These are phyloP conservation scores for Sialia sialis DNA, from an alignment of 2,113 vertebrate genomes.

Conservation along the genomic window DNA sequence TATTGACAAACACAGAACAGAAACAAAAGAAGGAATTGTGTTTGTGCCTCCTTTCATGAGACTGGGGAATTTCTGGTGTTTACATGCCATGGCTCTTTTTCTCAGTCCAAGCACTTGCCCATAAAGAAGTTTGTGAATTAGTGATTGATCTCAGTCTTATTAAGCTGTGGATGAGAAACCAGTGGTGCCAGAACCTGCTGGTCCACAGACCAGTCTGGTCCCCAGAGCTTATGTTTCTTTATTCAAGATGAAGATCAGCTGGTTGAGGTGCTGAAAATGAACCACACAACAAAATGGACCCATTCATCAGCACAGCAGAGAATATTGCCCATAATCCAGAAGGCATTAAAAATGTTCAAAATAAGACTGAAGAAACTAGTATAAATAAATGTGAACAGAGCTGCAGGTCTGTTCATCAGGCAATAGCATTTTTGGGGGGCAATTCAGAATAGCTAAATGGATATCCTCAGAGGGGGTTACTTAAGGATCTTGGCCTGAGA, in stretches of 20 bases:
- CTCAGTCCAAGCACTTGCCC: not conserved
- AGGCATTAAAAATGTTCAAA: not conserved
- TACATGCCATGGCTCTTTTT: not conserved
- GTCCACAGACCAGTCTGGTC: not conserved
- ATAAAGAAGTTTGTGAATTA: not conserved
- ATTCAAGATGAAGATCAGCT: not conserved
- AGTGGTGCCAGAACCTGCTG: not conserved
- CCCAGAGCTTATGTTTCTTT: not conserved
- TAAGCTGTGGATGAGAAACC: not conserved
- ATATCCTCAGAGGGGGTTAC: not conserved
- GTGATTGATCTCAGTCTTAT: not conserved
- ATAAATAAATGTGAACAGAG: not conserved
- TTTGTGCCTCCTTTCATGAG: not conserved
- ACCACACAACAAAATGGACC: rapidly evolving
- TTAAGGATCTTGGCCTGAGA: not conserved
- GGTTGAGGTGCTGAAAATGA: not conserved
- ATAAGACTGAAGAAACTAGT: not conserved
- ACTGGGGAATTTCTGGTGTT: not conserved
- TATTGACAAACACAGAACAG: not conserved
- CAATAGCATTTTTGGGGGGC: not conserved
- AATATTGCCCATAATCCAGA: not conserved
- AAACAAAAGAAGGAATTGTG: not conserved
- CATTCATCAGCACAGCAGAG: not conserved
- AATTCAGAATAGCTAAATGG: not conserved
- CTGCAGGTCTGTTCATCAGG: not conserved